These are phyloP conservation scores for Drosophila leonis DNA, from an alignment of 2,888 invertebrate genomes.

Conservation along the genomic window DNA sequence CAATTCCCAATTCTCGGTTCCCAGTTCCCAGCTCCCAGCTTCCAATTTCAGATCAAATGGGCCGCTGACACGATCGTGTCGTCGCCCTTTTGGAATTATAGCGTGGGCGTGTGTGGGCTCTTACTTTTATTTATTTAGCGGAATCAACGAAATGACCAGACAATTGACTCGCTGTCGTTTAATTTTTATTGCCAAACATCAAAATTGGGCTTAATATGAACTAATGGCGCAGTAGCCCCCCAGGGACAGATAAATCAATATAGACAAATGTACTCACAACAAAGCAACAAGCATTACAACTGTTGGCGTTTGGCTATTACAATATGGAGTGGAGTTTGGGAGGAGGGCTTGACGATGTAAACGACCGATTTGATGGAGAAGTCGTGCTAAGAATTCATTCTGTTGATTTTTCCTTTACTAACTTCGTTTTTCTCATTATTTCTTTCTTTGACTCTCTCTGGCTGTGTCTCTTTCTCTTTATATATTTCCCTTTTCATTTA, in stretches of 20 bases:
- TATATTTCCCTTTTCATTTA: not conserved
- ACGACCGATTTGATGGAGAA: not conserved
- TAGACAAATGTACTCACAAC: slow-evolving; percentile 18
- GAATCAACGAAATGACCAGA: slow-evolving; percentile 37
- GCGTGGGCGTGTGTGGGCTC: slow-evolving; percentile 61
- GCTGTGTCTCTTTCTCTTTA: not conserved
- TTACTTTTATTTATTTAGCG: slow-evolving; percentile 49
- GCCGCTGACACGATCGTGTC: slow-evolving; percentile 80
- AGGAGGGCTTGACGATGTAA: not conserved
- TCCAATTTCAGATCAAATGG: slow-evolving; percentile 66
- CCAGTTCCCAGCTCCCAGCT: slow-evolving; percentile 6
- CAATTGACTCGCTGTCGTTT: slow-evolving; percentile 58
- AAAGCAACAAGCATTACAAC: not conserved
- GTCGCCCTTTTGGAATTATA: slow-evolving; percentile 51
- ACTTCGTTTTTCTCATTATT: not conserved
- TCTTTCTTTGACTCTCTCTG: not conserved
- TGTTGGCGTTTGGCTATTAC: not conserved
- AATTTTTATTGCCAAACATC: slow-evolving; percentile 70
- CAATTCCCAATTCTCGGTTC: slow-evolving; percentile 11
- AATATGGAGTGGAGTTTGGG: not conserved
- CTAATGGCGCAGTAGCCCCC: slow-evolving; percentile 54
- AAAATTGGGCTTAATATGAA: slow-evolving; percentile 63
- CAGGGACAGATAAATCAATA: slow-evolving; percentile 52
- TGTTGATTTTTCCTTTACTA: too few relatives aligned
- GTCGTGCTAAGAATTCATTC: not conserved